Percentiles rank a stretch among this genome's conserved stretches.
Evolutionary conservation across 2,888 invertebrate genomes (phyloP).

Genomic region (Azorinus chamasolen): DNA sequence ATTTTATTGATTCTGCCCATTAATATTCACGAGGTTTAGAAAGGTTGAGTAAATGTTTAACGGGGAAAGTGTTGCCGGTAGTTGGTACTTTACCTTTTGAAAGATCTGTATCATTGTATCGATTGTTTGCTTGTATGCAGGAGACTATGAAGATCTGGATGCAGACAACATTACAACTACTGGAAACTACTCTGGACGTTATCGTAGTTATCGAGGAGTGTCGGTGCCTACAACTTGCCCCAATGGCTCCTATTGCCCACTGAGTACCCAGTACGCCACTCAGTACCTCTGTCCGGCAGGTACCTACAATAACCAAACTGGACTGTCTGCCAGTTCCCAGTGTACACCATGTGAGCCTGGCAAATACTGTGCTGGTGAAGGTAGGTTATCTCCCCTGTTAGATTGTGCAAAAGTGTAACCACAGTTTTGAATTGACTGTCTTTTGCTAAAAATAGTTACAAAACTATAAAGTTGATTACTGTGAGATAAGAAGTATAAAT

Average conservation of each 20-base stretch:
- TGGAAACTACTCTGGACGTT: constrained; percentile 81
- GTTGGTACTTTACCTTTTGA: no score
- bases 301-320: constrained; percentile 82
- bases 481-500: no score
- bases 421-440: no score
- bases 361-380: constrained; percentile 81
- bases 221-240: constrained; percentile 81
- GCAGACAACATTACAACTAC: constrained; percentile 74
- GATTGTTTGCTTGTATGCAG: constrained; percentile 53
- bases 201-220: constrained; percentile 82
- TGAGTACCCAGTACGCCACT: constrained; percentile 73
- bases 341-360: constrained; percentile 84
- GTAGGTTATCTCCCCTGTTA: constrained; percentile 56
- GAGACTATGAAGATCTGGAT: constrained; percentile 82
- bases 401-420: no score
- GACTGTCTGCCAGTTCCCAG: constrained; percentile 75
- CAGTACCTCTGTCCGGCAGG: constrained; percentile 83
- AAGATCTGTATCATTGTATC: no score
- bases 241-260: constrained; percentile 82
- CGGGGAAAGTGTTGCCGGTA: no score
- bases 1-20: no score
- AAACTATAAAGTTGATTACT: no score
- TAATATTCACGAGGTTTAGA: no score
- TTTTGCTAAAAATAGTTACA: no score
- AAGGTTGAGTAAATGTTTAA: no score